phyloP scores from a whole-genome alignment of 2,113 vertebrate genomes.

The Sylvicapra grimmia region DNA sequence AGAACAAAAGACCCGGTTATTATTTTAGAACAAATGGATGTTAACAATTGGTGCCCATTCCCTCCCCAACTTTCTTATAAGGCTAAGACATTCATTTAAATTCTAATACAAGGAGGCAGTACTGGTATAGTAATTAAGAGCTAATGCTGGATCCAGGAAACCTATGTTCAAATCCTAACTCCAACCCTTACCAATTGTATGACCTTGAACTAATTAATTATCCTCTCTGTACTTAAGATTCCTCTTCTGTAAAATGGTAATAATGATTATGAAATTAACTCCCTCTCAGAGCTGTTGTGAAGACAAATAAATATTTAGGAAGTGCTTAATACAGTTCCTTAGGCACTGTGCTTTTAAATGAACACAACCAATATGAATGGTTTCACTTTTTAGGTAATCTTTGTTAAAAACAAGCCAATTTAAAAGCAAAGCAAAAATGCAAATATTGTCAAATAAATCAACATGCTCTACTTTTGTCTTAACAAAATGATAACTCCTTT shows the following conservation, averaged over 20 bases:
- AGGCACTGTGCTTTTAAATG: not conserved
- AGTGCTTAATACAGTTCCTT: not conserved
- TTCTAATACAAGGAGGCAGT: not conserved
- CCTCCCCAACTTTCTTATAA: not conserved
- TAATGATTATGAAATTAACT: not conserved
- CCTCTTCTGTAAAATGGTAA: not conserved
- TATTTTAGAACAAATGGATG: not conserved
- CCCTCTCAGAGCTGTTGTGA: not conserved
- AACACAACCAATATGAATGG: not conserved
- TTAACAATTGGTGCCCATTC: not conserved
- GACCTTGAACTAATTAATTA: not conserved
- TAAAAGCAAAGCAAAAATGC: slow-evolving; percentile 25
- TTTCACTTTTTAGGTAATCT: not conserved
- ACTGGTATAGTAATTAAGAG: not conserved
- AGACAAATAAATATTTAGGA: not conserved
- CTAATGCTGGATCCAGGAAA: not conserved
- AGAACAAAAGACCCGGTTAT: not conserved
- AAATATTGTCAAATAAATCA: not conserved
- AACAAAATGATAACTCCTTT: not conserved
- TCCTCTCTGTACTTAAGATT: not conserved
- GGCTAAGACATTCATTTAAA: not conserved
- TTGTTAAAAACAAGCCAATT: not conserved
- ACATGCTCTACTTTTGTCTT: not conserved
- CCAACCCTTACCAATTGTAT: accelerated
- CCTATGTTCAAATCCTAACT: not conserved